Evolutionary conservation across 2,888 invertebrate genomes (phyloP), one percentile per base, ranked within the genome.

Genomic region (Nezara viridula): DNA sequence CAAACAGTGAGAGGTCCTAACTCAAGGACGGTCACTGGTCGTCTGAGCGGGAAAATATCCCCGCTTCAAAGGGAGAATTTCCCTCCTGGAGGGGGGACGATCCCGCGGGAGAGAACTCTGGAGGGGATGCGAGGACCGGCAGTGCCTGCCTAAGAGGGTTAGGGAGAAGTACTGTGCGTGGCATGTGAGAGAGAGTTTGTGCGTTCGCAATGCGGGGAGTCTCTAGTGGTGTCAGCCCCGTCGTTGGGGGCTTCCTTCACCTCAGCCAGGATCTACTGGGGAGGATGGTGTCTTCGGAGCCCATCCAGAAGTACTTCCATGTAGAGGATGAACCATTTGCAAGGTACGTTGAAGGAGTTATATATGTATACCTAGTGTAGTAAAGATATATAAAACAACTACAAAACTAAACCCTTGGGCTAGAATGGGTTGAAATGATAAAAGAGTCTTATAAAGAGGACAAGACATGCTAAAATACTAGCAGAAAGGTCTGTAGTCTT

Each of bases 301-400:
- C 92, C 86, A 92, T 92, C 88, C 92, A 92, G 60, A 91, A 92
- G 89, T 91, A 92, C 89, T 92, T 92, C 90, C 92, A 91, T 40
- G 92, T 92, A 47, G 92, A 92, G 91, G 92, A 92, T 88, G 92
- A 92, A 90, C 92, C 92, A 21, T 92, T 92, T 90, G 92, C 92
- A 90, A 92, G 92, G 92, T 92, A 90, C 16, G 73, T 81, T 7
- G 44, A 44, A 10, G 5, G 44, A 7, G 10, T 10, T 44, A 7
- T 10, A 44, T 44, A 44, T 44, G 10, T 7, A 44, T 44, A 44
- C 7, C 44, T n/a, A n/a, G n/a, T n/a, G n/a, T n/a, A n/a, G n/a
- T n/a, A n/a, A n/a, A n/a, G n/a, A n/a, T n/a, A n/a, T n/a, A n/a
- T n/a, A n/a, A n/a, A n/a, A n/a, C n/a, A n/a, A n/a, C n/a, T n/a